Evolutionary conservation across 2,888 invertebrate species (phyloP).

Genomic region (Steinernema scapterisci): DNA sequence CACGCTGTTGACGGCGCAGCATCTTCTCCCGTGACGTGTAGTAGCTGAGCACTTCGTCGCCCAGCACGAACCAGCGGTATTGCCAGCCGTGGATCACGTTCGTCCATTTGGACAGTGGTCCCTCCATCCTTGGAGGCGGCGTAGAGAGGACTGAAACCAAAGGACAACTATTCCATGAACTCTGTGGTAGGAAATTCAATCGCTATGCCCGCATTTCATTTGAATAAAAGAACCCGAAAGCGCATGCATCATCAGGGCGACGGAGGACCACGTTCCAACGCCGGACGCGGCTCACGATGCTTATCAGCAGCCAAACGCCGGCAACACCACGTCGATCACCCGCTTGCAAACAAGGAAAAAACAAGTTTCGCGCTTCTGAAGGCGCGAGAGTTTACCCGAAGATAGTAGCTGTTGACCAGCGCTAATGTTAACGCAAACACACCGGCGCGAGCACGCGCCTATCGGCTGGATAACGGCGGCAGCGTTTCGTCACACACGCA

Average conservation of each 20-base stretch:
- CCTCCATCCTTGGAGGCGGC: slow-evolving; percentile 76
- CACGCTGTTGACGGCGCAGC: slow-evolving; percentile 92
- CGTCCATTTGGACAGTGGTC: slow-evolving; percentile 93
- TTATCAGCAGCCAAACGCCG: not conserved
- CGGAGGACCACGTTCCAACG: not conserved
- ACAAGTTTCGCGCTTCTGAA: not conserved
- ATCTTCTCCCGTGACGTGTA: slow-evolving; percentile 79
- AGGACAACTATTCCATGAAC: not conserved
- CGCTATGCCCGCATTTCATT: not conserved
- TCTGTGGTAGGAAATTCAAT: slow-evolving; percentile 6
- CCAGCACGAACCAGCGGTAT: slow-evolving; percentile 97
- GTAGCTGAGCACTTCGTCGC: slow-evolving; percentile 92
- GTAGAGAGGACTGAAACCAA: not conserved
- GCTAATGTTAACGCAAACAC: not conserved
- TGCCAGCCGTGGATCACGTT: slow-evolving; percentile 99
- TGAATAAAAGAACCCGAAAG: slow-evolving; percentile 1
- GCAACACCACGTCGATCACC: slow-evolving; percentile 17
- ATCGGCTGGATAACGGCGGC: not conserved
- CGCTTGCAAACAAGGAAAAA: slow-evolving; percentile 1
- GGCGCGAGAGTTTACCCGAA: not conserved
- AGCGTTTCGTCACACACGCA: not conserved
- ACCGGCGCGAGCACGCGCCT: not conserved
- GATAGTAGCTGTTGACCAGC: not conserved
- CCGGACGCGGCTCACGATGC: slow-evolving; percentile 17
- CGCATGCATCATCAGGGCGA: not conserved